Evolutionary conservation across 2,888 invertebrate species (phyloP).

Genomic region (Tachina fera): DNA sequence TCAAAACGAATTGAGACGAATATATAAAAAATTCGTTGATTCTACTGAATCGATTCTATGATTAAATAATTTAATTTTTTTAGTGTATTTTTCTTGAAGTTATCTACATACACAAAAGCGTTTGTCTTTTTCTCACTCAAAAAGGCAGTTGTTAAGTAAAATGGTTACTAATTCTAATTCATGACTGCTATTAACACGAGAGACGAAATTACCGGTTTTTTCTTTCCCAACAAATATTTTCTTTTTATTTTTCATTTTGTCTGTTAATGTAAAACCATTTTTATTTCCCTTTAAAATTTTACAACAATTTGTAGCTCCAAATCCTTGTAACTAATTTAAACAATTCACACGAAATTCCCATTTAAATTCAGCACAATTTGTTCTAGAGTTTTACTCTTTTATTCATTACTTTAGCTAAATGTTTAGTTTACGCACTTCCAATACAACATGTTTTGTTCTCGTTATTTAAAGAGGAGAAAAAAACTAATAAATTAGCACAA

Average conservation of each 20-base stretch:
- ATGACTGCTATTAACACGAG: constrained; percentile 27
- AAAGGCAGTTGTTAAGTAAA: constrained; percentile 17
- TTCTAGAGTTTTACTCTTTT: neutral
- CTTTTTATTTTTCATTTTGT: too few species aligned
- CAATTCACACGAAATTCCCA: constrained; percentile 33
- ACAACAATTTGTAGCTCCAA: constrained; percentile 22
- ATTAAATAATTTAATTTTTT: neutral
- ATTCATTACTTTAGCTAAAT: neutral
- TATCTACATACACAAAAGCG: too few species aligned
- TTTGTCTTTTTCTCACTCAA: neutral
- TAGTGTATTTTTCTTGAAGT: constrained; percentile 4
- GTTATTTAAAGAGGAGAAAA: neutral
- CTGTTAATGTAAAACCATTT: neutral
- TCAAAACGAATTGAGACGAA: too few species aligned
- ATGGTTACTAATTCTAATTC: constrained; percentile 60
- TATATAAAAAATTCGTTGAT: too few species aligned
- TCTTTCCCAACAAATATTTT: neutral
- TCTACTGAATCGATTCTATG: too few species aligned
- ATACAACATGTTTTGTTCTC: neutral
- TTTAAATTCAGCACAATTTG: constrained; percentile 25
- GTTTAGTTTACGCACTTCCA: neutral
- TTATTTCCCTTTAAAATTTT: neutral
- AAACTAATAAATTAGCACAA: constrained; percentile 13
- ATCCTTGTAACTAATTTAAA: constrained; percentile 27
- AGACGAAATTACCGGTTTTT: neutral